Evolutionary conservation across 2,888 invertebrate genomes (phyloP), one percentile per base, ranked within the genome.

Genomic region (Stenchaetothrips biformis): DNA sequence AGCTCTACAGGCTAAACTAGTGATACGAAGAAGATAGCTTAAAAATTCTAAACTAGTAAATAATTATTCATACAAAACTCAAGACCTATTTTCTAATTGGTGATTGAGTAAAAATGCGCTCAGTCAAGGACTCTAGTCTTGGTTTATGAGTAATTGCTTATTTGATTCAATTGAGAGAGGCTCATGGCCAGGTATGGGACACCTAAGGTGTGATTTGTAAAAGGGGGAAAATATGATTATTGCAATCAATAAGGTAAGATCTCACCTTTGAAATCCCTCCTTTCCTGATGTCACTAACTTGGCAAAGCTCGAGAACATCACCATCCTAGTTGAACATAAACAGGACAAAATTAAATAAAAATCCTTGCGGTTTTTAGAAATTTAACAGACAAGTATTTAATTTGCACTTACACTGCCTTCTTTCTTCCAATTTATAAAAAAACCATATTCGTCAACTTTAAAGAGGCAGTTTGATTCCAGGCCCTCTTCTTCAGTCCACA

Each of bases 351-450:
- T 88, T 13, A 79, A 48, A 79, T 81, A 37, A 49, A 47, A 77
- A 37, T 37, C 37, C 1, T 37, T 2, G 37, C 4, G 4, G 37
- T 37, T 37, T 1, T 37, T 37, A 4, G 37, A 37, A 4, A 1
- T 37, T 37, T 4, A 37, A 37, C 37, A 1, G 37, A 37, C 37
- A 37, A 37, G 37, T 2, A 37, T 37, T 37, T 2, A 37, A 37
- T 37, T 67, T 21, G 7, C 21, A 84, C 87, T 89, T 88, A 98
- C 98, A 92, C 92, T 91, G 84, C 95, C 95, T 82, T 98, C 98
- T 86, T 97, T 97, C 88, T 98, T 98, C 98, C 98, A 99, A 87
- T 96, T 97, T 84, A 99, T 94, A 88, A 98, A 99, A 90, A 98
- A 98, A 77, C 97, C 98, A 88, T 96, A 97, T 87, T 98, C 95